phyloP scores from a whole-genome alignment of 2,113 vertebrate genomes.

The Ictalurus furcatus region DNA sequence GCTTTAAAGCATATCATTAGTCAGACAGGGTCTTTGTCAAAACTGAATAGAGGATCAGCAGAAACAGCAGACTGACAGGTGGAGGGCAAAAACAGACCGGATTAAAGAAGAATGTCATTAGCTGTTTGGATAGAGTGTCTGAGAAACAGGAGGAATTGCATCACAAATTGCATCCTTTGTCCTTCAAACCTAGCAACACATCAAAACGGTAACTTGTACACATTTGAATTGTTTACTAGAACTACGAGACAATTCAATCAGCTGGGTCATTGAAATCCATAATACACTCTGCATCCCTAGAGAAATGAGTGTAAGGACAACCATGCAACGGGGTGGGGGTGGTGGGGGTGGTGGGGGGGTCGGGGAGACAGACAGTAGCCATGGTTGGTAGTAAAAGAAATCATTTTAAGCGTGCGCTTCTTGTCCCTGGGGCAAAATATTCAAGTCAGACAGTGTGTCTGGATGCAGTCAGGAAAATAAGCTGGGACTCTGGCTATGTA shows the following conservation, averaged over 20 bases:
- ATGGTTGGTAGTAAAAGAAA: neutral
- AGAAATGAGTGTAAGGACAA: neutral
- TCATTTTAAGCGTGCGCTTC: conserved; percentile 11
- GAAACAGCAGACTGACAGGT: neutral
- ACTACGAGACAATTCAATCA: neutral
- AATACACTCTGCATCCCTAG: neutral
- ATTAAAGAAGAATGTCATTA: conserved; percentile 1
- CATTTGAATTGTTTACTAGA: conserved; percentile 12
- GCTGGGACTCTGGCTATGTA: neutral
- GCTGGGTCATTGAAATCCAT: conserved; percentile 2
- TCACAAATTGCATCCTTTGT: neutral
- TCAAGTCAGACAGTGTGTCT: conserved; percentile 18
- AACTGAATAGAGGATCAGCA: neutral
- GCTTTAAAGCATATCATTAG: neutral
- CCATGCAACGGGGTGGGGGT: neutral
- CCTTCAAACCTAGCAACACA: neutral
- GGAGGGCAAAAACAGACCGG: neutral
- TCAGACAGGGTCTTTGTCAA: neutral
- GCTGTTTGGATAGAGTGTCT: neutral
- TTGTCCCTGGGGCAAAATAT: conserved; percentile 15
- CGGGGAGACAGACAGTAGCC: neutral
- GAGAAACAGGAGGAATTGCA: neutral
- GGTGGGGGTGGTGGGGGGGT: neutral
- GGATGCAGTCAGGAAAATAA: neutral
- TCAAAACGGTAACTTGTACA: neutral